These are phyloP conservation scores for Chelidonichthys spinosus DNA, from an alignment of 2,797 vertebrate species.

Conservation along the genomic window DNA sequence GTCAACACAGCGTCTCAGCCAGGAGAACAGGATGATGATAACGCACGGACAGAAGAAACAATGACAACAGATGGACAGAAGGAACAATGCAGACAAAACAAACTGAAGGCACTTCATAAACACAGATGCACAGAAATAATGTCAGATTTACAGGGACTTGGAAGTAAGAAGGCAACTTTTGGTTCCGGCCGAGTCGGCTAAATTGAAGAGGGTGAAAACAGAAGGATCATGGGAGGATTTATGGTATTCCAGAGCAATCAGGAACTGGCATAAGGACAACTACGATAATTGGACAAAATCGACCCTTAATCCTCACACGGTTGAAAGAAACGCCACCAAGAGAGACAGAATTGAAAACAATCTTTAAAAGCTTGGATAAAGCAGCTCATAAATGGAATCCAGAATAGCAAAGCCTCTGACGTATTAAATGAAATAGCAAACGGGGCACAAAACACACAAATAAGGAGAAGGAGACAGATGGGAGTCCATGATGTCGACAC, in stretches of 20 bases:
- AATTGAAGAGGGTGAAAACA: conserved; percentile 8
- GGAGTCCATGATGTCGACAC: conserved; percentile 32
- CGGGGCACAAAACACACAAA: conserved; percentile 26
- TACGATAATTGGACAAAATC: conserved; percentile 1
- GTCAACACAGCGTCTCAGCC: conserved; percentile 40
- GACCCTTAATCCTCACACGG: conserved; percentile 5
- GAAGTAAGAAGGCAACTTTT: background rate
- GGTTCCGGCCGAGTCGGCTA: background rate
- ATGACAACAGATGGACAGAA: conserved; percentile 40
- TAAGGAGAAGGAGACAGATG: conserved; percentile 14
- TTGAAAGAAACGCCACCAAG: background rate
- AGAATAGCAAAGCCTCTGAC: conserved; percentile 20
- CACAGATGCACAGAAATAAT: conserved; percentile 20
- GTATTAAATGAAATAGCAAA: conserved; percentile 18
- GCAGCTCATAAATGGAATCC: conserved; percentile 16
- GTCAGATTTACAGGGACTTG: conserved; percentile 6
- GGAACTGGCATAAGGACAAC: conserved; percentile 2
- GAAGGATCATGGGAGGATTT: conserved; percentile 22
- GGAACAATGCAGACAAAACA: conserved; percentile 47
- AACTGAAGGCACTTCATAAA: conserved; percentile 27
- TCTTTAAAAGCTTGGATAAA: conserved; percentile 7
- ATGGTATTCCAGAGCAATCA: conserved; percentile 14
- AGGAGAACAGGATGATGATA: conserved; percentile 26
- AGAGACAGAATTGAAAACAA: background rate
- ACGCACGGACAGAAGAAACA: conserved; percentile 30